Evolutionary conservation across 1,140 invertebrate species (phyloP), one percentile per base, ranked within the genome.

Genomic region (Lepidurus couesii): DNA sequence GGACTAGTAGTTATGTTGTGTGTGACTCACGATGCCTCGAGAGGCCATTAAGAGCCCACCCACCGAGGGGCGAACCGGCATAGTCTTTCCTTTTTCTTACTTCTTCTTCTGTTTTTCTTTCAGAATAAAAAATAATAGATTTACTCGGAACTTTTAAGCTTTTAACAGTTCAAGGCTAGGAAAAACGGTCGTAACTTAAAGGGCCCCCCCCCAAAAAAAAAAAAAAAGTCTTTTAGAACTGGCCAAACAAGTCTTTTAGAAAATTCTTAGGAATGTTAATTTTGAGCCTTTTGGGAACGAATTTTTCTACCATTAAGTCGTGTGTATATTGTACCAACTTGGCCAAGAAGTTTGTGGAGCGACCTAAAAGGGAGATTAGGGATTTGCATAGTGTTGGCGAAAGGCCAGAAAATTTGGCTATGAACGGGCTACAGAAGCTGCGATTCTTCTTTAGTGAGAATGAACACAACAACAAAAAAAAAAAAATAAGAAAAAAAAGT

Each of bases 1-100:
- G 53, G 53, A 65, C 53, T 65, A 65, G 53, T 65, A 65, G 53
- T 65, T 65, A 65, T 65, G 53, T 65, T 65, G 53, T 65, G 53
- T n/a, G 53, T 65, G 53, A 65, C 53, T 65, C 53, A 65, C 53
- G 53, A 65, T 65, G 53, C 16, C 53, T 21, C 53, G 53, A 65
- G 53, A 65, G 53, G 53, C 53, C 53, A 65, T 65, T 65, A 65
- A 65, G 53, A 65, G 53, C 53, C 53, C 53, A 65, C 53, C 53
- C 21, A 65, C 53, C 53, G 53, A 65, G 53, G 34, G 34, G 16
- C 21, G 53, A 65, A 65, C 53, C n/a, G 53, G 53, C 53, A 65
- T 65, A 65, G 53, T 65, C 21, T 65, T 21, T 16, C 53, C 26
- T 21, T 13, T 42, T 75, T 75, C 26, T 44, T 9, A 21, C 16